Evolutionary conservation across 2,113 vertebrate species (phyloP).

Genomic region (Pangasianodon hypophthalmus): DNA sequence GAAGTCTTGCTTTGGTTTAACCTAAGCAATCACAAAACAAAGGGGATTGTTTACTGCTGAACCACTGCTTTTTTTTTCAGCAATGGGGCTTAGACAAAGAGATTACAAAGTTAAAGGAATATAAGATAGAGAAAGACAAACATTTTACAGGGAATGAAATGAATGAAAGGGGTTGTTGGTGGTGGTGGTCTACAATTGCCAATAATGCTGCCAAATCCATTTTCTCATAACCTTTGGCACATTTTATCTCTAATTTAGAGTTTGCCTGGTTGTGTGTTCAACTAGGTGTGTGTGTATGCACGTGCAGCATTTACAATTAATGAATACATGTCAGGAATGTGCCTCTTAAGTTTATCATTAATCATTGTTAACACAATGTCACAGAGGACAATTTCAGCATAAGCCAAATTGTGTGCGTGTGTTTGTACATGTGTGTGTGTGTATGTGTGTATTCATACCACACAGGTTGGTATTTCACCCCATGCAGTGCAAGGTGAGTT

Average conservation of each 20-base stretch:
- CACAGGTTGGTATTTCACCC: conserved; percentile 36
- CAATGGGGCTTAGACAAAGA: not conserved
- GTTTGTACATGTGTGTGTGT: conserved; percentile 16
- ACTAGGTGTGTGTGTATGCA: not conserved
- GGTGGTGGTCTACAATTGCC: not conserved
- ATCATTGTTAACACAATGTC: conserved; percentile 71
- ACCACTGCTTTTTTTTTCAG: not conserved
- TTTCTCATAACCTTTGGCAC: conserved; percentile 6
- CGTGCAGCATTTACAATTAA: conserved; percentile 11
- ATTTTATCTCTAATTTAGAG: not conserved
- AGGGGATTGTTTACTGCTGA: not conserved
- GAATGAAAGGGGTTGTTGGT: not conserved
- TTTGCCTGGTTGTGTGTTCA: not conserved
- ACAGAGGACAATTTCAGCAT: conserved; percentile 52
- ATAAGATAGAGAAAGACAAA: not conserved
- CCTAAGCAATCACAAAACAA: not conserved
- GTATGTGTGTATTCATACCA: conserved; percentile 24
- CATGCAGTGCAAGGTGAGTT: conserved; percentile 48
- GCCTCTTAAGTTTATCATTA: conserved; percentile 67
- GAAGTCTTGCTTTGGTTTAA: not conserved
- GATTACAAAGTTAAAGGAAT: not conserved
- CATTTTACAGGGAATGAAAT: not conserved
- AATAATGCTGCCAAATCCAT: not conserved
- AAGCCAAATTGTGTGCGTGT: conserved; percentile 56
- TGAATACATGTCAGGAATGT: conserved; percentile 66